These are phyloP conservation scores for Etheostoma nigrum DNA, from an alignment of 2,797 vertebrate species.

Conservation along the genomic window DNA sequence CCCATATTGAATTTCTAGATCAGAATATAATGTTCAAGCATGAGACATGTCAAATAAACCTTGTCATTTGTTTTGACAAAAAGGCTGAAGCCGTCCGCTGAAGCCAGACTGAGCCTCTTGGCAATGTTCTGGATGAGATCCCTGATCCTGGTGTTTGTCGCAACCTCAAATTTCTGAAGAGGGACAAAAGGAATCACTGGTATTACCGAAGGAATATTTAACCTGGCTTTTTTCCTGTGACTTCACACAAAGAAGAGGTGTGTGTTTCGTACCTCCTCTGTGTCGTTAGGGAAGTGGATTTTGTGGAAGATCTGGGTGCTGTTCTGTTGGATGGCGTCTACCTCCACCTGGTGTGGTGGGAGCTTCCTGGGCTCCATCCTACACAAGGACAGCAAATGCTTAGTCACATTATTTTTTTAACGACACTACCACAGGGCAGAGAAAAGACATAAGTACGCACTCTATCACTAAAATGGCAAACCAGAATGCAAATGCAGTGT, in stretches of 20 bases:
- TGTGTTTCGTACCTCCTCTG: constrained; percentile 84
- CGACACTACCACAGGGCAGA: not conserved
- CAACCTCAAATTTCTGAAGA: constrained; percentile 89
- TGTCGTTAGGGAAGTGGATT: constrained; percentile 92
- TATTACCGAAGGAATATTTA: not conserved
- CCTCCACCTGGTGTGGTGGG: constrained; percentile 92
- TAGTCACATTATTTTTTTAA: not conserved
- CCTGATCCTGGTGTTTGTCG: constrained; percentile 87
- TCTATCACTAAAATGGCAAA: not conserved
- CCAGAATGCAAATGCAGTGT: constrained; percentile 29
- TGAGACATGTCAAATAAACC: constrained; percentile 74
- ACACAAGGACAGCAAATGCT: constrained; percentile 15
- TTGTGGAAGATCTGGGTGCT: constrained; percentile 91
- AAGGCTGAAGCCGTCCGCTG: constrained; percentile 94
- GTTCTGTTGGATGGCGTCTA: constrained; percentile 92
- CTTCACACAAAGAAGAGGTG: not conserved
- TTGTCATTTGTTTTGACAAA: constrained; percentile 95
- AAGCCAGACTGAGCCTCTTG: constrained; percentile 84
- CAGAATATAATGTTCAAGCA: not conserved
- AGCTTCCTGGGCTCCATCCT: constrained; percentile 94
- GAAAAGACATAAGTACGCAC: not conserved
- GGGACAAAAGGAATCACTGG: not conserved
- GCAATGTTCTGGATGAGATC: constrained; percentile 87
- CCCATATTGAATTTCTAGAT: not conserved
- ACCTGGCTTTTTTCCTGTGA: not conserved